Evolutionary conservation across 2,797 vertebrate genomes (phyloP).

Genomic region (Hypotaenidia philippensis): DNA sequence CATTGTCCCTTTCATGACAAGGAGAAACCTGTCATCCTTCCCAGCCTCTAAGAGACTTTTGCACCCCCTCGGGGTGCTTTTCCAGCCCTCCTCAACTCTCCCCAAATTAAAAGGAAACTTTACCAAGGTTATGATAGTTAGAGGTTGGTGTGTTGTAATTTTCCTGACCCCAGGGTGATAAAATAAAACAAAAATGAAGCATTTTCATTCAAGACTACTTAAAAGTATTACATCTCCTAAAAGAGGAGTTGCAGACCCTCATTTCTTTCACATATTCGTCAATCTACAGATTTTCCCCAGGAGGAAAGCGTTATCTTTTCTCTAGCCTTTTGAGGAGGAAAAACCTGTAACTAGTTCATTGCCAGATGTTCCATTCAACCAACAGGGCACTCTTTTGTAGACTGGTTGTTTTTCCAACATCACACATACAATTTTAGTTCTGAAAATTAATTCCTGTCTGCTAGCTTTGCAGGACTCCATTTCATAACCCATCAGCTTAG

Average conservation of each 20-base stretch:
- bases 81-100: not conserved
- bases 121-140: not conserved
- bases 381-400: not conserved
- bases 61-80: not conserved
- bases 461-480: constrained; percentile 21
- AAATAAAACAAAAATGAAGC: not conserved
- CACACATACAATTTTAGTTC: not conserved
- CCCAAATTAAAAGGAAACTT: not conserved
- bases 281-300: not conserved
- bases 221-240: not conserved
- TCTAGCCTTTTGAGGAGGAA: not conserved
- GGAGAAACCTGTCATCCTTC: not conserved
- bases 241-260: not conserved
- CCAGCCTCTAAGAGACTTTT: not conserved
- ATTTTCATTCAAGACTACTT: constrained; percentile 32
- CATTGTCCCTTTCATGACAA: not conserved
- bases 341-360: constrained; percentile 9
- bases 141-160: not conserved
- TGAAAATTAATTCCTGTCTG: constrained; percentile 24
- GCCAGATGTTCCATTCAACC: not conserved
- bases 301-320: not conserved
- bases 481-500: constrained; percentile 21
- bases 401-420: not conserved
- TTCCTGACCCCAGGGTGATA: not conserved
- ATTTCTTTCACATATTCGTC: constrained; percentile 19